Base-by-base conservation (phyloP, 2,797 vertebrate genomes). In the Rallus crepitans region DNA sequence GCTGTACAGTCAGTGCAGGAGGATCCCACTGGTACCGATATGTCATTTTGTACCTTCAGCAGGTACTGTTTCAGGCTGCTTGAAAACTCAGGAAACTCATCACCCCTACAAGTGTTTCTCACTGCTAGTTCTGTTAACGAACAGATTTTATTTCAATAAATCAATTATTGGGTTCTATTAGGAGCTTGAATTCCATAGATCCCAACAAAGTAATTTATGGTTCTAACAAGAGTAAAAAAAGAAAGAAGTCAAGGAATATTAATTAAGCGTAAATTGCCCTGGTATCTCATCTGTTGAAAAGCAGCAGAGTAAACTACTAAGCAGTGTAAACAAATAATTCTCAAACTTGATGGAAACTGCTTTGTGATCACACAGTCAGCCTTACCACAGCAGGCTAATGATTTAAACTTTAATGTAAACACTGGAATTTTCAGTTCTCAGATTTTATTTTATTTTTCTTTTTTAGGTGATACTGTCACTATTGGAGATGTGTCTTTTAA, bases 401-500 rank as follows among this genome's bases (percentile, higher is more conserved):
- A 33, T 83, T 71, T 83, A 52, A 80, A 59, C 33, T 68, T 91
- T 66, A 45, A 28, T 64, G 68, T 28, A 69, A 40, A 53, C 16
- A 30, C 15, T 39, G 60, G 1, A 27, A 31, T 50, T 14, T 52
- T 52, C 25, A 15, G 24, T 27, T 52, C 48, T 50, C 48, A 50
- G 48, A 50, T 50, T 24, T 27, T 92, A 18, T 7, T 93, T 92
- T 37, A 37, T 37, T 52, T 93, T 53, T 93, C 71, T 88, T 28
- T 93, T 96, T 96, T 37, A 99, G 99, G 99, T 93, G 99, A 98
- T 97, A 99, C 98, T n/a, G 97, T 99, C 95, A 99, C 95, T 93
- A 99, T 99, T 23, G 99, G 99, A 72, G 99, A 99, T 77, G 98
- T 99, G 70, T 98, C 98, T 28, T 99, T 99, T 96, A 98, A 98